Conservation (phyloP, 1,140 invertebrate species). For the Augochlora pura region DNA sequence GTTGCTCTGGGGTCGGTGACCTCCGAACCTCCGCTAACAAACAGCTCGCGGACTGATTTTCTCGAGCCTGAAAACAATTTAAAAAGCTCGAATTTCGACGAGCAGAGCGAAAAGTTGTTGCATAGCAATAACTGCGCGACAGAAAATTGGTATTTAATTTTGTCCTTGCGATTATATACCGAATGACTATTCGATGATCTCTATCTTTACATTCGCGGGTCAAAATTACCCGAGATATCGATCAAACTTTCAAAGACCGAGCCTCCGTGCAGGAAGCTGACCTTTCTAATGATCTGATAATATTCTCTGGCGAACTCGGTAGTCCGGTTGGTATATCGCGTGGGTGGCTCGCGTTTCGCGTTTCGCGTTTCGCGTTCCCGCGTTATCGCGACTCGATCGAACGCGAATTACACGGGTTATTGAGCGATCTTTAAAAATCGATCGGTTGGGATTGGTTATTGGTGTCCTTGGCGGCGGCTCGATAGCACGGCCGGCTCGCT, state of each 20-base stretch:
- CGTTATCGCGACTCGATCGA: conserved; percentile 47
- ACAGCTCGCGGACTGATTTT: no score
- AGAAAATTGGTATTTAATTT: no score
- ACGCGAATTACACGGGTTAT: conserved; percentile 41
- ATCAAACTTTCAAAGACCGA: background rate
- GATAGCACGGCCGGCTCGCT: conserved; percentile 35
- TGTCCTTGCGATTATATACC: no score
- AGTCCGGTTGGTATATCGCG: conserved; percentile 48
- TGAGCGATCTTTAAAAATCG: conserved; percentile 17
- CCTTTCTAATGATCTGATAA: conserved; percentile 23
- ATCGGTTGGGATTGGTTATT: background rate
- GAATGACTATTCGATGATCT: no score
- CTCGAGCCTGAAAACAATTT: no score
- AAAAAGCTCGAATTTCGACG: no score
- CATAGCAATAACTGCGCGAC: no score
- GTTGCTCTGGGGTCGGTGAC: background rate
- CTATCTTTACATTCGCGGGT: no score
- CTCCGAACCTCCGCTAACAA: background rate
- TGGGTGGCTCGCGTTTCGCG: conserved; percentile 42
- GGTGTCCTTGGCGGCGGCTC: conserved; percentile 8
- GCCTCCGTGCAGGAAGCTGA: background rate
- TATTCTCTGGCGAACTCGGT: conserved; percentile 45
- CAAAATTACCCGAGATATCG: no score
- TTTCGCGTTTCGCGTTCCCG: conserved; percentile 23
- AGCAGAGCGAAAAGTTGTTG: no score